Evolutionary conservation across 2,797 vertebrate species (phyloP).

Genomic region (Simalia tracyae): DNA sequence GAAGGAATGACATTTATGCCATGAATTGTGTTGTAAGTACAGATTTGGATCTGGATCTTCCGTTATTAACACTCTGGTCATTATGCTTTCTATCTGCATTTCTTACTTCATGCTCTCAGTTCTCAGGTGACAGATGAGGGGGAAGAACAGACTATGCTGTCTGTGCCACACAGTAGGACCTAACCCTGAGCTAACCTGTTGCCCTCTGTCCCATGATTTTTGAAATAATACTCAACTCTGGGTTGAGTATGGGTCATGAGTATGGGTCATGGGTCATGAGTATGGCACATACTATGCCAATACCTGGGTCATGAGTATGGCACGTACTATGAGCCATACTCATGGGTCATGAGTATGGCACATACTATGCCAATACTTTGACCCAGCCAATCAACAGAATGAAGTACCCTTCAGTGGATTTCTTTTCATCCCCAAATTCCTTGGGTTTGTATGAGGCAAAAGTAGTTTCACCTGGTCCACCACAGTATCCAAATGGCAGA

Average conservation of each 20-base stretch:
- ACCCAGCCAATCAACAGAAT: too few relatives aligned
- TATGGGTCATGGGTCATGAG: too few relatives aligned
- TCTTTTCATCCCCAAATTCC: not conserved
- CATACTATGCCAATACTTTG: not conserved
- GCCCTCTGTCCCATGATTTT: not conserved
- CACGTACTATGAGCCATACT: too few relatives aligned
- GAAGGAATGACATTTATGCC: not conserved
- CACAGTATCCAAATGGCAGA: not conserved
- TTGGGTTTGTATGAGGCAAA: not conserved
- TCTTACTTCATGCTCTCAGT: not conserved
- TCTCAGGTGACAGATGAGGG: not conserved
- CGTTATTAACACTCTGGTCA: not conserved
- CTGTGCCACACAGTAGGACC: not conserved
- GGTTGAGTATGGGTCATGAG: not conserved
- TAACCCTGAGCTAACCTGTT: not conserved
- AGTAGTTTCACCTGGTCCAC: not conserved
- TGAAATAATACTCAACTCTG: not conserved
- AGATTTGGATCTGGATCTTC: not conserved
- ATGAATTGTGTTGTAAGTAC: not conserved
- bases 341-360: not conserved
- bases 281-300: too few relatives aligned
- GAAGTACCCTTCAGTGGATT: not conserved
- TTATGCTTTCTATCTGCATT: not conserved
- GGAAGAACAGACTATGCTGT: not conserved
- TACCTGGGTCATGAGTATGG: too few relatives aligned